Evolutionary conservation across 2,797 vertebrate genomes (phyloP), one percentile per base, ranked within the genome.

Genomic region (Coracias cyanogaster): DNA sequence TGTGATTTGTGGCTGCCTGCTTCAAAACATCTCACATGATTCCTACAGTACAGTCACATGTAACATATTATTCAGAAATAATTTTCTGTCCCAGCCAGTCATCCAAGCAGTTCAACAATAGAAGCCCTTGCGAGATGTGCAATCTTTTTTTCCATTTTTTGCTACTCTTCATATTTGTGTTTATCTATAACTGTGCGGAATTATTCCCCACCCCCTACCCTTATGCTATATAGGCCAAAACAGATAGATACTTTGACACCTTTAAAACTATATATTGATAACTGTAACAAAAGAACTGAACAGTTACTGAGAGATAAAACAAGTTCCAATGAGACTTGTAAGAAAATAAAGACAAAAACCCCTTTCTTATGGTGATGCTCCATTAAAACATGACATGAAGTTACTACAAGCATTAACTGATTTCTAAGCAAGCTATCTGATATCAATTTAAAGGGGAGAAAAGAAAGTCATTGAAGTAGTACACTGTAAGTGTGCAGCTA

Each of bases 401-500:
- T 25, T 90, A 33, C 25, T 19, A 54, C 10, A 16, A 77, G 10
- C 11, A 39, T 7, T 28, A 60, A 43, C 0, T 11, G 2, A 39
- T 33, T 86, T 31, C 13, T 45, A n/a, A 71, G 14, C 37, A 67
- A 90, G 9, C 8, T 31, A 79, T 26, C 20, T 19, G 5, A 33
- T 33, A 31, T 3, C 9, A 20, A 3, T 12, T 54, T 55, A 46
- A 78, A 12, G 0, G 0, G 13, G 15, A 3, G 2, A 2, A 35
- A 26, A 5, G 0, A 15, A 55, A 66, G 9, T 1, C 31, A 17
- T 10, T 46, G 17, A 19, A 21, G 1, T 17, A 45, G 3, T 0
- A 43, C 0, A 6, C 5, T 41, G 0, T 21, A 83, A 82, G 7
- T 0, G 0, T 10, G 2, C 8, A 48, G 1, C 5, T 8, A 6